Conservation (phyloP, 2,113 vertebrate genomes). For the Rhineura floridana region DNA sequence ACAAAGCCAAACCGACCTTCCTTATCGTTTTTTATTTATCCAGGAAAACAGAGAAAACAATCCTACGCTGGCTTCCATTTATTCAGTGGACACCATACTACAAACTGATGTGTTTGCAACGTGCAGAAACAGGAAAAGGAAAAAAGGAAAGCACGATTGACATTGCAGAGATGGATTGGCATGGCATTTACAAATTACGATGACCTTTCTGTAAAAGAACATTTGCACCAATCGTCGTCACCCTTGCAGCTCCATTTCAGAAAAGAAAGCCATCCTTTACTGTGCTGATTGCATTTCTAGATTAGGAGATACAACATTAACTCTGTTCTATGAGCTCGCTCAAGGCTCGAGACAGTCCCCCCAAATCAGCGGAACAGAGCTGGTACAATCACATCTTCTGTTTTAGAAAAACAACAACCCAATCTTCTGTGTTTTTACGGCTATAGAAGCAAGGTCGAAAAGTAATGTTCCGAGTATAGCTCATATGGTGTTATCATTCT, state of each 20-base stretch:
- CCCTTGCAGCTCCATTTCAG: conserved; percentile 5
- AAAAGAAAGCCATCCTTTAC: conserved; percentile 31
- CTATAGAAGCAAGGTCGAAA: neutral
- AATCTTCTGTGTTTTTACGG: neutral
- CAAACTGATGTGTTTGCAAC: conserved; percentile 42
- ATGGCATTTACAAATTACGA: conserved; percentile 39
- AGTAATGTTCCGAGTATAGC: neutral
- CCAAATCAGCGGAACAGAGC: neutral
- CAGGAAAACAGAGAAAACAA: conserved; percentile 50
- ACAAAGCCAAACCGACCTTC: neutral
- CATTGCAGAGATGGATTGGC: conserved; percentile 41
- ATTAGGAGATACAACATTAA: neutral
- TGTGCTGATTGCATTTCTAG: neutral
- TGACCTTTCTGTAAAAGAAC: conserved; percentile 60
- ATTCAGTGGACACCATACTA: conserved; percentile 48
- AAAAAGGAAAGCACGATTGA: conserved; percentile 40
- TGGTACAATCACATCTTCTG: neutral
- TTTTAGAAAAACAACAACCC: neutral
- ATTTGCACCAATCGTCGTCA: conserved; percentile 54
- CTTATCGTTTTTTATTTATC: neutral
- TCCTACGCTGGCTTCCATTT: conserved; percentile 42
- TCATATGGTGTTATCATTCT: neutral
- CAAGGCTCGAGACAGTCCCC: neutral
- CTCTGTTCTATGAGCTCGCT: neutral
- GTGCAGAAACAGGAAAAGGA: conserved; percentile 47